Percentiles rank a stretch among this genome's conserved stretches.
These are phyloP conservation scores for Bombycilla garrulus DNA, from an alignment of 2,113 vertebrate genomes.

Conservation along the genomic window DNA sequence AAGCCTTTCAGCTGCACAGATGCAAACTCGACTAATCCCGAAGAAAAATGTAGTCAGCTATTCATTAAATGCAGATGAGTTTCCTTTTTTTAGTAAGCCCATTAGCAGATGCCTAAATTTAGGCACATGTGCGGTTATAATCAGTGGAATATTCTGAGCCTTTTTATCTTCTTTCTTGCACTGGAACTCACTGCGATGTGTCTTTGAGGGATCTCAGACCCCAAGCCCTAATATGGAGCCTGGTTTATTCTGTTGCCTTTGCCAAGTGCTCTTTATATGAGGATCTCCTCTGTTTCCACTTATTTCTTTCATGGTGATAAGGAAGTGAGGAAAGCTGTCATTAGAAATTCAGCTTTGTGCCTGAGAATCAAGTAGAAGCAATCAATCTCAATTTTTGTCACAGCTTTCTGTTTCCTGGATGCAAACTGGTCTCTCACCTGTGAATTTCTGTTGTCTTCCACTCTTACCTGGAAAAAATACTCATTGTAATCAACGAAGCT, in stretches of 20 bases:
- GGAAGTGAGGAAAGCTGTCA: neutral
- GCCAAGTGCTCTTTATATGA: neutral
- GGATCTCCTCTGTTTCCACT: neutral
- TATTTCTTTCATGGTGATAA: neutral
- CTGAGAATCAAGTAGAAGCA: neutral
- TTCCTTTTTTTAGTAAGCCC: slow-evolving; percentile 26
- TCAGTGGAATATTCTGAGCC: neutral
- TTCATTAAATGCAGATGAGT: slow-evolving; percentile 32
- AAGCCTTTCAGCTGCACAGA: neutral
- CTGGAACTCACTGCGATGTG: neutral
- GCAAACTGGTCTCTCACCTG: neutral
- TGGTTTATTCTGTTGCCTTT: neutral
- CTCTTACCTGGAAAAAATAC: neutral
- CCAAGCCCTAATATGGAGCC: neutral
- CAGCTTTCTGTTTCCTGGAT: neutral
- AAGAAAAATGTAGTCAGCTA: neutral
- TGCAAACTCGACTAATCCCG: neutral
- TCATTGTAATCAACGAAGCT: neutral
- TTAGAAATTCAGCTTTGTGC: neutral
- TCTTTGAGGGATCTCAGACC: neutral
- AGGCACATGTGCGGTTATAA: neutral
- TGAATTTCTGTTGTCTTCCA: neutral
- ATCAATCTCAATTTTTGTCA: neutral
- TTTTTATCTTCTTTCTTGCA: neutral
- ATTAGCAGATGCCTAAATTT: slow-evolving; percentile 38